Evolutionary conservation across 2,888 invertebrate species (phyloP), one percentile per base, ranked within the genome.

Genomic region (Lycocerus yunnanus): DNA sequence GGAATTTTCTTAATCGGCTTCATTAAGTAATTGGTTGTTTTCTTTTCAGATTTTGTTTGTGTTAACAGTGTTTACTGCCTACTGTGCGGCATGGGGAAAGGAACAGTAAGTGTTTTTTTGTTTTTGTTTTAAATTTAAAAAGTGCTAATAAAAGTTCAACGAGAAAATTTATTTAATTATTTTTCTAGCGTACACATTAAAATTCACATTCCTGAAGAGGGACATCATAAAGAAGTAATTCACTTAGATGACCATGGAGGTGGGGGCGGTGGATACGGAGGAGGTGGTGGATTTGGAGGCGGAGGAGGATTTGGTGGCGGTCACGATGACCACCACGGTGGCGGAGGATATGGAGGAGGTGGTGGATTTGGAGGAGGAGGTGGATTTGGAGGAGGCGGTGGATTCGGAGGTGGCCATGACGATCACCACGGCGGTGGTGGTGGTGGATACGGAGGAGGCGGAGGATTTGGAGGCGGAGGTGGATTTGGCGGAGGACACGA

Each of bases 151-250:
- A 4, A n/a, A 27, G 9, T 61, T 60, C n/a, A 15, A n/a, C 60
- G 15, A 4, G 2, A 66, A 11, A 65, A 10, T n/a, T 66, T 3
- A 8, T n/a, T 27, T 6, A 18, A 59, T 58, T 70, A 61, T 24
- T 66, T 68, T 71, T 70, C 2, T 27, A 90, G 90, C 83, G 90
- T 90, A 69, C 90, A 90, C 81, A 90, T 90, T 81, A 88, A 89
- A 77, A 88, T 90, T 20, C 90, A 90, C 80, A 86, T 90, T 82
- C 90, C 90, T 78, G 89, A 90, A 80, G 83, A 43, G 5, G 74
- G 88, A 1, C 88, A 89, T 80, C 88, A 89, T 82, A 87, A 88
- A 77, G 81, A 59, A 68, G 68, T 66, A 81, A 81, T 67, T 14
- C 71, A 72, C 58, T 58, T 66, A 15, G 43, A 15, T 84, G 83